Percentiles rank a stretch among this genome's conserved stretches.
These are phyloP conservation scores for Rattus rattus DNA, from an alignment of 2,113 vertebrate species.

Conservation along the genomic window DNA sequence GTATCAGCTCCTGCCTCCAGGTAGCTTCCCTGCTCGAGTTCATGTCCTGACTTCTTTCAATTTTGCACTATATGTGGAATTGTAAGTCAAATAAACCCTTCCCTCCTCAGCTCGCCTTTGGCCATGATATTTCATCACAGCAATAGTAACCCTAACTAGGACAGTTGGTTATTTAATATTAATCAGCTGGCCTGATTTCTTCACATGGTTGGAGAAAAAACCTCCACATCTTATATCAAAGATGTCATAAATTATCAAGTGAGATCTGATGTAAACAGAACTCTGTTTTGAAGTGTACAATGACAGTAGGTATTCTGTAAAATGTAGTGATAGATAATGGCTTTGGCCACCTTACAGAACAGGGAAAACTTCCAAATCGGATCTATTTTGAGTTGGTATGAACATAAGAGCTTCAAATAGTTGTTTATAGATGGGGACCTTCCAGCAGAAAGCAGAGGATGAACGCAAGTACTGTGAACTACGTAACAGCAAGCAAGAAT, in stretches of 20 bases:
- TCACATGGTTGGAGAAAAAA: background rate
- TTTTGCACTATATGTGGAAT: background rate
- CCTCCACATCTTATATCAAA: background rate
- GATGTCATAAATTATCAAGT: constrained; percentile 18
- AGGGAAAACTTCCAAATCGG: background rate
- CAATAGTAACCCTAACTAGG: background rate
- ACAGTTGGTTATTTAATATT: background rate
- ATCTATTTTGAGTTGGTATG: background rate
- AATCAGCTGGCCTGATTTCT: background rate
- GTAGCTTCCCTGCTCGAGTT: background rate
- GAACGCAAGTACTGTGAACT: background rate
- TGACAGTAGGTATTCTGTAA: background rate
- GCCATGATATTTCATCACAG: background rate
- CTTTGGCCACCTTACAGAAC: background rate
- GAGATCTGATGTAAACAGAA: background rate
- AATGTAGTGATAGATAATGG: background rate
- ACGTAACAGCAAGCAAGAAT: background rate
- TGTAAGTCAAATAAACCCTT: background rate
- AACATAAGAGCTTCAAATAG: background rate
- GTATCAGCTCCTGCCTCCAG: background rate
- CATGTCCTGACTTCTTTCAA: background rate
- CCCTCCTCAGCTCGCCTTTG: background rate
- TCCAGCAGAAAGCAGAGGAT: background rate
- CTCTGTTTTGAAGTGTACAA: background rate
- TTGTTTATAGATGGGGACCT: background rate